phyloP scores from a whole-genome alignment of 2,888 invertebrate species.

The Torymus aiolomorphi region DNA sequence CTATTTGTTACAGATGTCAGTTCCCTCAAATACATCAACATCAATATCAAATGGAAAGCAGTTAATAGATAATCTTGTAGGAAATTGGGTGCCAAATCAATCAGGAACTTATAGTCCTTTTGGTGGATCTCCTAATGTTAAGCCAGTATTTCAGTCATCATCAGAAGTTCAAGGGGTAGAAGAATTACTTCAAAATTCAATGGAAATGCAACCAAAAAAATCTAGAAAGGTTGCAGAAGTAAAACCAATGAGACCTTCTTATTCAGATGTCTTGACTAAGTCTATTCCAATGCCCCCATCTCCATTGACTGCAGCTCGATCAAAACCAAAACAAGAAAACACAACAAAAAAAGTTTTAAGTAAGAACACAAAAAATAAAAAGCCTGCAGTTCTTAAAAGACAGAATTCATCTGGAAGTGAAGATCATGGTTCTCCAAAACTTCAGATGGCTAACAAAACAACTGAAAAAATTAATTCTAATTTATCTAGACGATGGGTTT shows the following conservation, averaged over 20 bases:
- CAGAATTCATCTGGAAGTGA: slow-evolving; percentile 79
- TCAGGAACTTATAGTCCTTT: slow-evolving; percentile 86
- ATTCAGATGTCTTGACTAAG: slow-evolving; percentile 90
- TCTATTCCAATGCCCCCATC: slow-evolving; percentile 75
- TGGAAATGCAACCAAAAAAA: too few relatives aligned
- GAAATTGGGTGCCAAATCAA: slow-evolving; percentile 84
- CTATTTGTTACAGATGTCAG: slow-evolving; percentile 56
- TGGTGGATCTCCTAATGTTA: slow-evolving; percentile 77
- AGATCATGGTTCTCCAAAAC: slow-evolving; percentile 74
- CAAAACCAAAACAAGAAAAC: slow-evolving; percentile 73
- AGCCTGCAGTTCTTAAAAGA: slow-evolving; percentile 75
- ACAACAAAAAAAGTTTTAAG: slow-evolving; percentile 74
- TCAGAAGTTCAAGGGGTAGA: slow-evolving; percentile 65
- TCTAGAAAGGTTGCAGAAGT: slow-evolving; percentile 88
- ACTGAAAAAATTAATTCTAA: slow-evolving; percentile 74
- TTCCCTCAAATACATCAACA: slow-evolving; percentile 62
- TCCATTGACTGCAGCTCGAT: slow-evolving; percentile 66
- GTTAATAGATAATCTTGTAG: slow-evolving; percentile 83
- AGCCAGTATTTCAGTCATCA: slow-evolving; percentile 66
- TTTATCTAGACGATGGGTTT: slow-evolving; percentile 76
- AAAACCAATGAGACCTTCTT: slow-evolving; percentile 90
- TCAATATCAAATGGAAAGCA: slow-evolving; percentile 74
- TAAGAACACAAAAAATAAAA: slow-evolving; percentile 74
- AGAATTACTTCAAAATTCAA: slow-evolving; percentile 65
- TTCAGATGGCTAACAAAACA: slow-evolving; percentile 70